phyloP scores from a whole-genome alignment of 2,113 vertebrate genomes.

The Anhinga anhinga region DNA sequence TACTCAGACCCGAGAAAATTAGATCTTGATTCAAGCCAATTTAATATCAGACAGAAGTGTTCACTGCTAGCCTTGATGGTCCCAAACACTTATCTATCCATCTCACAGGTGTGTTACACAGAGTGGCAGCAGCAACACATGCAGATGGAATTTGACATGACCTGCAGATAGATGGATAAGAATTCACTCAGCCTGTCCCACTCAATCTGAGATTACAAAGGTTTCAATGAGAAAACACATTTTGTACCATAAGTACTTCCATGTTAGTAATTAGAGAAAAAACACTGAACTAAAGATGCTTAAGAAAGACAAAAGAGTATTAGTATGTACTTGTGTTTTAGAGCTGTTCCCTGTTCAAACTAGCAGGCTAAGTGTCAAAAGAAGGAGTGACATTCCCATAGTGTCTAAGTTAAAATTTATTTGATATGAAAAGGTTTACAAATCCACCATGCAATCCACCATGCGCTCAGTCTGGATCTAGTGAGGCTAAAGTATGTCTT shows the following conservation, averaged over 20 bases:
- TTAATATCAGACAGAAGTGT: not conserved
- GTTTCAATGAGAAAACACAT: not conserved
- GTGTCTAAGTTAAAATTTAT: slow-evolving; percentile 40
- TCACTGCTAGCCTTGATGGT: not conserved
- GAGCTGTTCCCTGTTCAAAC: not conserved
- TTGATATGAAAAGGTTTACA: not conserved
- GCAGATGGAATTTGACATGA: slow-evolving; percentile 9
- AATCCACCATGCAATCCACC: slow-evolving; percentile 43
- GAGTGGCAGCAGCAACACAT: not conserved
- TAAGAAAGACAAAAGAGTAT: not conserved
- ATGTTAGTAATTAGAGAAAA: not conserved
- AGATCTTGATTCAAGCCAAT: not conserved
- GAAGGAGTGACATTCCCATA: slow-evolving; percentile 38
- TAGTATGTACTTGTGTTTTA: not conserved
- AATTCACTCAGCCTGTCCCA: not conserved
- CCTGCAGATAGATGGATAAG: not conserved
- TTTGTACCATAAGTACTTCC: not conserved
- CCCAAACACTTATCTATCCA: not conserved
- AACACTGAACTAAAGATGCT: not conserved
- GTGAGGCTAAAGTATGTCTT: not conserved
- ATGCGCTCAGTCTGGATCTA: slow-evolving; percentile 21
- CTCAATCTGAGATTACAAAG: not conserved
- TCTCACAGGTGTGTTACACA: not conserved
- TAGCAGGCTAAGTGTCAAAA: slow-evolving; percentile 20
- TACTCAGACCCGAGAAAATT: not conserved